Evolutionary conservation across 2,113 vertebrate species (phyloP).

Genomic region (Oryzias javanicus): DNA sequence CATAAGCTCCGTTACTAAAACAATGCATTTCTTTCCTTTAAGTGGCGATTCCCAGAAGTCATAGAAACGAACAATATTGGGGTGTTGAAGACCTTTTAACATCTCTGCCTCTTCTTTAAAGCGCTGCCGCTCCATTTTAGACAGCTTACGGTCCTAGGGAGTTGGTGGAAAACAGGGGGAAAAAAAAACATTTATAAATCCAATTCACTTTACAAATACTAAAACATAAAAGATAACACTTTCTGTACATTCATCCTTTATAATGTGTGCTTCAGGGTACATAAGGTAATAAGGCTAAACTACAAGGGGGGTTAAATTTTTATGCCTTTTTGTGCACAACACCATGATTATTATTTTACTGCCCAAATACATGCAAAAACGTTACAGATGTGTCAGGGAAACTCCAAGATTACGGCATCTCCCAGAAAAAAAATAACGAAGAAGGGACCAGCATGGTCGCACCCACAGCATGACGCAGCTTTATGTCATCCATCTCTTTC

Average conservation of each 20-base stretch:
- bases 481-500: constrained; percentile 41
- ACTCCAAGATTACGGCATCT: constrained; percentile 13
- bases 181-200: background rate
- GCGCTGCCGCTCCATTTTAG: constrained; percentile 89
- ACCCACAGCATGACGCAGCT: constrained; percentile 49
- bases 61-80: constrained; percentile 78
- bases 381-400: background rate
- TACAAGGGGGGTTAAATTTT: too few relatives aligned
- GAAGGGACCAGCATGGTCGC: constrained; percentile 29
- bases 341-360: background rate
- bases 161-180: constrained; percentile 13
- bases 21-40: constrained; percentile 92
- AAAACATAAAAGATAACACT: too few relatives aligned
- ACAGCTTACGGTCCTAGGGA: constrained; percentile 88
- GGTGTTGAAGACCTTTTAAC: constrained; percentile 87
- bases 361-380: constrained; percentile 8
- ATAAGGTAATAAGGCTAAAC: too few relatives aligned
- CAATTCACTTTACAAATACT: constrained; percentile 12
- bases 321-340: too few relatives aligned
- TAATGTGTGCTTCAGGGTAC: too few relatives aligned
- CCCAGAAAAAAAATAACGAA: background rate
- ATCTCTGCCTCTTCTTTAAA: constrained; percentile 97
- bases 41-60: constrained; percentile 91
- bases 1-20: constrained; percentile 93
- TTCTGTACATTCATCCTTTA: too few relatives aligned